Conservation (phyloP, 2,888 invertebrate species). For the Aphidius colemani region DNA sequence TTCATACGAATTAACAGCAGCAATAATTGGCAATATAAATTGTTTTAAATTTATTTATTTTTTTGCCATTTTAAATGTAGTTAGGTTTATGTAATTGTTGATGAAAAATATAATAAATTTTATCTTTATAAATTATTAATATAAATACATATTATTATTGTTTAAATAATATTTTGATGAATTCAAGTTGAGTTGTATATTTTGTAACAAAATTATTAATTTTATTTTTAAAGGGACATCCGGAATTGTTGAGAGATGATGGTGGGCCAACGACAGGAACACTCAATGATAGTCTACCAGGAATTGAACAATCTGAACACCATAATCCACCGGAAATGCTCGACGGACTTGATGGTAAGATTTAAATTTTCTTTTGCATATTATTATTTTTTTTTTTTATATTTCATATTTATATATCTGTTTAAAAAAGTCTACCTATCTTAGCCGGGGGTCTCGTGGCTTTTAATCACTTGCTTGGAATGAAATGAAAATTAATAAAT, state of each 20-base stretch:
- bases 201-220: slow-evolving; percentile 3
- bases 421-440: slow-evolving; percentile 8
- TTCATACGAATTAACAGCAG: not conserved
- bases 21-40: not conserved
- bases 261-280: slow-evolving; percentile 52
- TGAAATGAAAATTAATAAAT: not conserved
- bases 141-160: not conserved
- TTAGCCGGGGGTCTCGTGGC: slow-evolving; percentile 13
- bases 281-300: slow-evolving; percentile 53
- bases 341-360: slow-evolving; percentile 62
- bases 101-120: no score
- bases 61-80: no score
- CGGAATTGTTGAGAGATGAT: slow-evolving; percentile 55
- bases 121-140: no score
- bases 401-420: slow-evolving; percentile 3
- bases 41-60: no score
- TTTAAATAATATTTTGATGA: not conserved
- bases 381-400: slow-evolving; percentile 6
- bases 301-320: slow-evolving; percentile 56
- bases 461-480: slow-evolving; percentile 3
- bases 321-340: slow-evolving; percentile 59
- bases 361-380: slow-evolving; percentile 40
- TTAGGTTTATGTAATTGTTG: no score
- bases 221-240: slow-evolving; percentile 51
- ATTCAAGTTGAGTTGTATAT: not conserved